phyloP scores from a whole-genome alignment of 1,140 invertebrate genomes.

The Leptopilina boulardi region DNA sequence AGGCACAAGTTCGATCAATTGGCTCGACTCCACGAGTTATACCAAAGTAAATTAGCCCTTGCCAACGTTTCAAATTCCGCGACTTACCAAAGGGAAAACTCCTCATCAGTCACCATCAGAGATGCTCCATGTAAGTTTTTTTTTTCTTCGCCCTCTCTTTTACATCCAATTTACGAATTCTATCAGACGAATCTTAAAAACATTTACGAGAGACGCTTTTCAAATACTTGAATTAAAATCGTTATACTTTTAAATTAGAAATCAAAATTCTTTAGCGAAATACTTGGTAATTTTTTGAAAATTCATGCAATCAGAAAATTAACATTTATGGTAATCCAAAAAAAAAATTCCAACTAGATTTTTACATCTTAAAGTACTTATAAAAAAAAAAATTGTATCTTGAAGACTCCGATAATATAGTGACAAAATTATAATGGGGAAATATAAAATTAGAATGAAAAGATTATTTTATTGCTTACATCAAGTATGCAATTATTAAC shows the following conservation, averaged over 20 bases:
- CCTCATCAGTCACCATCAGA: constrained; percentile 68
- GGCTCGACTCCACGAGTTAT: constrained; percentile 81
- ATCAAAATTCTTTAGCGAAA: too few species aligned
- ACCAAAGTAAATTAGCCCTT: constrained; percentile 81
- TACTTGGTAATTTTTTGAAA: too few species aligned
- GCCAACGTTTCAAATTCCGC: constrained; percentile 78
- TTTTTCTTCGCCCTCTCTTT: neutral
- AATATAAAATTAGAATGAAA: neutral
- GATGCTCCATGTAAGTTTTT: constrained; percentile 71
- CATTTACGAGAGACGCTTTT: neutral
- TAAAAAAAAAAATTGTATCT: too few species aligned
- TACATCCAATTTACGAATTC: neutral
- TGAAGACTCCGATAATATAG: too few species aligned
- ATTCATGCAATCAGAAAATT: too few species aligned
- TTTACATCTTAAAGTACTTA: too few species aligned
- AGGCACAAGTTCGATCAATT: constrained; percentile 82
- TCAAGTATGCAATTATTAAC: constrained; percentile 62
- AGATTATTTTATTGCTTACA: constrained; percentile 38
- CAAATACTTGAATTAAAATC: too few species aligned
- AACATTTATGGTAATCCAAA: too few species aligned
- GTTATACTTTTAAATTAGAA: too few species aligned
- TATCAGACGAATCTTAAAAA: neutral
- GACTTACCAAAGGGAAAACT: constrained; percentile 76
- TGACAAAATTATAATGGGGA: too few species aligned
- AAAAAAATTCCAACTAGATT: too few species aligned